phyloP scores from a whole-genome alignment of 1,140 invertebrate genomes.

The Drosophila pseudoananassae region DNA sequence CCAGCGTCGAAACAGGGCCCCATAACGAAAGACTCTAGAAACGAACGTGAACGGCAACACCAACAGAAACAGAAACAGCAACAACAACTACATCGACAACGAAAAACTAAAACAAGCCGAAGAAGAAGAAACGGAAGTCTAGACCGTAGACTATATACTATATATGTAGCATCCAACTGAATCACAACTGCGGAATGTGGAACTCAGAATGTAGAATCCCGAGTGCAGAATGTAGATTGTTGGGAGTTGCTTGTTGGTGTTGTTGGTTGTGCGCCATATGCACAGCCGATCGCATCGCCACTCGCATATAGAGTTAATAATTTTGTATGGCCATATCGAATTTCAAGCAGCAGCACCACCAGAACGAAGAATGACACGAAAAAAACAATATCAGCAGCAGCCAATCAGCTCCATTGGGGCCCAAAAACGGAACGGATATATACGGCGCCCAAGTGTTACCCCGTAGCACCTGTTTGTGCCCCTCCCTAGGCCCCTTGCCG shows the following conservation, averaged over 20 bases:
- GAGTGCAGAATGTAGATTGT: constrained; percentile 28
- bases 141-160: constrained; percentile 5
- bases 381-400: not conserved
- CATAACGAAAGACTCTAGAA: constrained; percentile 70
- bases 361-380: constrained; percentile 3
- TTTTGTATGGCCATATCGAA: constrained; percentile 74
- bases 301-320: constrained; percentile 46
- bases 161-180: constrained; percentile 40
- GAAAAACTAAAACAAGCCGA: not conserved
- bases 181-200: constrained; percentile 49
- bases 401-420: constrained; percentile 6
- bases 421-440: constrained; percentile 16
- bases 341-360: constrained; percentile 47
- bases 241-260: not conserved
- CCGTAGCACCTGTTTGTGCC: constrained; percentile 36
- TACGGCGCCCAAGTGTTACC: constrained; percentile 44
- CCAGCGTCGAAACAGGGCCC: constrained; percentile 29
- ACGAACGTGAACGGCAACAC: constrained; percentile 56
- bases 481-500: constrained; percentile 13
- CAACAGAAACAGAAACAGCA: not conserved
- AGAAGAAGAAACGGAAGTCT: constrained; percentile 44
- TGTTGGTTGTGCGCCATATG: constrained; percentile 26
- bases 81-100: too few species aligned
- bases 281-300: constrained; percentile 31
- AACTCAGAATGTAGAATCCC: constrained; percentile 7